Conservation (phyloP, 30 jellyfish, hydroid and myxozoan species). For the Aurelia coerulea region DNA sequence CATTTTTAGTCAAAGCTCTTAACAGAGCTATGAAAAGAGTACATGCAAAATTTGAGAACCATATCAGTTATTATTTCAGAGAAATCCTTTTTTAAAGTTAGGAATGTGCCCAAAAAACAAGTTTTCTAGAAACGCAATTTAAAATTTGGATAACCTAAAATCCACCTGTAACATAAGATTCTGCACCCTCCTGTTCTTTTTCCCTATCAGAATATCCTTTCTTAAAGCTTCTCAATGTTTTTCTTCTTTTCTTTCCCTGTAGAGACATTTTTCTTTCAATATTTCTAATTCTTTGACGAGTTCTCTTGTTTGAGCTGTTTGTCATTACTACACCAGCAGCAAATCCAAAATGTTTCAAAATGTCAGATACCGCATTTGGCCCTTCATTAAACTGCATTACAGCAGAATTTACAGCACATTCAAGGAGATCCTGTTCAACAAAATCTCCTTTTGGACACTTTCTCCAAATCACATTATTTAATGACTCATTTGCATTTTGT, state of each 20-base stretch:
- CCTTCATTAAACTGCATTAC: background rate
- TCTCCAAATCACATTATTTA: constrained; percentile 58
- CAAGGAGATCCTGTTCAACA: constrained; percentile 23
- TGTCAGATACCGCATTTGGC: background rate
- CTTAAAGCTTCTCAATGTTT: background rate
- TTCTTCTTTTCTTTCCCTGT: background rate
- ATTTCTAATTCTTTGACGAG: background rate
- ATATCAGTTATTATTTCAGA: no score
- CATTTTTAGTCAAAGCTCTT: no score
- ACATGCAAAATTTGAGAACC: no score
- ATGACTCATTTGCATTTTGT: constrained; percentile 33
- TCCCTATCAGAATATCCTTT: background rate
- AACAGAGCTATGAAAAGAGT: no score
- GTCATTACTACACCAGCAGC: background rate
- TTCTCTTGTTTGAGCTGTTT: background rate
- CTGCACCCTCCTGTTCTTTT: no score
- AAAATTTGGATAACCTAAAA: no score
- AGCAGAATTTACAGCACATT: constrained; percentile 11
- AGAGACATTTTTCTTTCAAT: constrained; percentile 8
- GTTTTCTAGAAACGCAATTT: no score
- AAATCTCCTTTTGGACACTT: constrained; percentile 46
- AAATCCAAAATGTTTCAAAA: background rate
- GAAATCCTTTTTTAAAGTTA: no score
- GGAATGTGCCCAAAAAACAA: no score
- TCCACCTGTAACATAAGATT: no score